Conservation (phyloP, 1,140 invertebrate species). For the Formica selysi region DNA sequence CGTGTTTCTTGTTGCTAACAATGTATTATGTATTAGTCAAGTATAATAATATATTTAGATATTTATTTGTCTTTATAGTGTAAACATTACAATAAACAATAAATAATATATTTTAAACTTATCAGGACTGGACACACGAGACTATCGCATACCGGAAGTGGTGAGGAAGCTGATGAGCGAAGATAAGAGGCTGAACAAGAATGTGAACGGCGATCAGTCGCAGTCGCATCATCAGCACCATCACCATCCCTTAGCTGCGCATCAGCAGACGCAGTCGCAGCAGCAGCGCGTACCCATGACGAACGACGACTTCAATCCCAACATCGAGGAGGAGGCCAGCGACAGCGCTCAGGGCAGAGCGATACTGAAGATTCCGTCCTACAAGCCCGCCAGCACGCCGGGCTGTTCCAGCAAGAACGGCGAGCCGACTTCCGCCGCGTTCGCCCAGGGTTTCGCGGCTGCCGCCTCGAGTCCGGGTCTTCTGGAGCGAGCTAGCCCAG, state of each 20-base stretch:
- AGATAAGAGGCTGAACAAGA: conserved; percentile 86
- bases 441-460: conserved; percentile 81
- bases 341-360: conserved; percentile 88
- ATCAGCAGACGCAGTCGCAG: conserved; percentile 76
- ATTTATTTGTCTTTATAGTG: background rate
- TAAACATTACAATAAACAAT: background rate
- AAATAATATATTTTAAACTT: background rate
- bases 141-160: conserved; percentile 88
- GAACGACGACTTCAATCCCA: conserved; percentile 85
- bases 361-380: conserved; percentile 97
- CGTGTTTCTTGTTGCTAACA: background rate
- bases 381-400: conserved; percentile 90
- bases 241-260: conserved; percentile 74
- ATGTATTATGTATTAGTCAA: background rate
- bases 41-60: background rate
- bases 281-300: conserved; percentile 82
- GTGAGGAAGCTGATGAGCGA: conserved; percentile 88
- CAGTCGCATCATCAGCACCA: conserved; percentile 80
- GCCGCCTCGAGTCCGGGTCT: conserved; percentile 81
- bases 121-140: conserved; percentile 82
- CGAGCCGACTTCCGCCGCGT: conserved; percentile 85
- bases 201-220: conserved; percentile 83
- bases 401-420: conserved; percentile 88
- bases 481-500: conserved; percentile 84
- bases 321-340: conserved; percentile 86